Percentiles rank a stretch among this genome's conserved stretches.
phyloP scores from a whole-genome alignment of 1,140 invertebrate genomes.

The Lordiphosa collinella region DNA sequence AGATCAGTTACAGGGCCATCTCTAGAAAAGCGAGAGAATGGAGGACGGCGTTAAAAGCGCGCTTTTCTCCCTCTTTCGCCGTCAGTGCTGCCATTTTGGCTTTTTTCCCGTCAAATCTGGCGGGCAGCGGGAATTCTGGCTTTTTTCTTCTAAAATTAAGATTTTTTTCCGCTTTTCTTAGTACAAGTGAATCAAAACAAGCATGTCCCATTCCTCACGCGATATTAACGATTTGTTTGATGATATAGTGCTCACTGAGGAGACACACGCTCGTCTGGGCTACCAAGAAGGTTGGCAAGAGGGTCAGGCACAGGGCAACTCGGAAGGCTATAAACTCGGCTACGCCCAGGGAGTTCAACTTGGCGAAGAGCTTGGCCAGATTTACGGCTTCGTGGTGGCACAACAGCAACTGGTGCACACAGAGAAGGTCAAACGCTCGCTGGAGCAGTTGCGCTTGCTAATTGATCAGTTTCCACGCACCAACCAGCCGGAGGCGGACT shows the following conservation, averaged over 20 bases:
- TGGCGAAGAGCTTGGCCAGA: slow-evolving; percentile 84
- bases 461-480: slow-evolving; percentile 84
- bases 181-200: background rate
- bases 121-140: too few species aligned
- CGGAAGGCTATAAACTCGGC: slow-evolving; percentile 84
- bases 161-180: too few species aligned
- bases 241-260: slow-evolving; percentile 83
- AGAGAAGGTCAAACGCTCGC: slow-evolving; percentile 79
- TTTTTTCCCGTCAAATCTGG: too few species aligned
- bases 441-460: slow-evolving; percentile 82
- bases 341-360: slow-evolving; percentile 84
- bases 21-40: too few species aligned
- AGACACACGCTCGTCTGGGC: slow-evolving; percentile 81
- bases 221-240: slow-evolving; percentile 85
- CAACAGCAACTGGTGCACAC: slow-evolving; percentile 54
- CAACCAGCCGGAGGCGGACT: slow-evolving; percentile 85
- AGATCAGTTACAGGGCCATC: too few species aligned
- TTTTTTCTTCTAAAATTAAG: too few species aligned
- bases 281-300: slow-evolving; percentile 83
- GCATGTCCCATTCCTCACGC: slow-evolving; percentile 44
- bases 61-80: too few species aligned
- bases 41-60: too few species aligned
- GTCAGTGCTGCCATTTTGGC: too few species aligned
- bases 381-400: slow-evolving; percentile 80
- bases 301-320: slow-evolving; percentile 81